Conservation (phyloP, 2,113 vertebrate species). For the Apodemus sylvaticus region DNA sequence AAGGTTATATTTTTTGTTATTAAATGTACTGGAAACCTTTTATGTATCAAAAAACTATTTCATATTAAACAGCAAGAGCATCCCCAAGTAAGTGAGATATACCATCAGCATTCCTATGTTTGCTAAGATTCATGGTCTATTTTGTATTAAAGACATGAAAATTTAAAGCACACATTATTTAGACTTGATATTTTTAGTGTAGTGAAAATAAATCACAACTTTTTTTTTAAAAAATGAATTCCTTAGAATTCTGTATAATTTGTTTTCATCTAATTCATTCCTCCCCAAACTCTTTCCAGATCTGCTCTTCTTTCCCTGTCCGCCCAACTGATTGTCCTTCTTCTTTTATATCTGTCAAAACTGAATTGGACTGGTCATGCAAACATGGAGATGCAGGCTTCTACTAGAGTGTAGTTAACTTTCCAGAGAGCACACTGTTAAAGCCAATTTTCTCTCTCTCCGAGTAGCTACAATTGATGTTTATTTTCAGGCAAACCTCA, state of each 20-base stretch:
- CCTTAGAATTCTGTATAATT: not conserved
- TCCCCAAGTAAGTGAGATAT: not conserved
- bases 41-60: not conserved
- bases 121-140: not conserved
- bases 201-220: slow-evolving; percentile 36
- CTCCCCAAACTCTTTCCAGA: no score
- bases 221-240: not conserved
- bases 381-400: not conserved
- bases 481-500: not conserved
- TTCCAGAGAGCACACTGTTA: no score
- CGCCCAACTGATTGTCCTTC: not conserved
- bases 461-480: not conserved
- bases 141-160: not conserved
- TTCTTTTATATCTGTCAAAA: not conserved
- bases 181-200: not conserved
- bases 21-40: not conserved
- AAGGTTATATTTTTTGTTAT: not conserved
- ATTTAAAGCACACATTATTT: not conserved
- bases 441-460: not conserved
- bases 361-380: not conserved
- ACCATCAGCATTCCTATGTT: not conserved
- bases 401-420: not conserved
- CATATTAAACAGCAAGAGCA: not conserved
- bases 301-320: not conserved
- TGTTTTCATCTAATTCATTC: not conserved